These are phyloP conservation scores for Drosophila acutilabella DNA, from an alignment of 2,888 invertebrate genomes.

Conservation along the genomic window DNA sequence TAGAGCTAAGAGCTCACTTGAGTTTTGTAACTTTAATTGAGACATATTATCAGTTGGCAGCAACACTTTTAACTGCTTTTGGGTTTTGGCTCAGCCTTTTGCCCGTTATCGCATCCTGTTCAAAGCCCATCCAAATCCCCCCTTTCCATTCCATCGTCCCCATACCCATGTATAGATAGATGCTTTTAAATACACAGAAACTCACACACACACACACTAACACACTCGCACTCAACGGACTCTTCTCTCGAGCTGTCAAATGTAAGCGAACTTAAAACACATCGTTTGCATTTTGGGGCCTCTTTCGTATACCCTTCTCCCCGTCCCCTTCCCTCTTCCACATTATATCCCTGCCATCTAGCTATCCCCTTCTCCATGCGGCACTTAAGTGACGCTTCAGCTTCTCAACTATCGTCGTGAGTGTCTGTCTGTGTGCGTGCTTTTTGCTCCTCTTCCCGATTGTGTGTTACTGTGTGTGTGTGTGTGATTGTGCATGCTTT, in stretches of 20 bases:
- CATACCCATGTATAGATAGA: conserved; percentile 34
- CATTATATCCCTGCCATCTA: neutral
- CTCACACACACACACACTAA: conserved; percentile 55
- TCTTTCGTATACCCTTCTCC: neutral
- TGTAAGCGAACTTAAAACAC: conserved; percentile 81
- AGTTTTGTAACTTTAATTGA: conserved; percentile 70
- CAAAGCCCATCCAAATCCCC: conserved; percentile 46
- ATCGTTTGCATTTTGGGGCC: conserved; percentile 72
- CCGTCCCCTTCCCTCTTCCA: neutral
- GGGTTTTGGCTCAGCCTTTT: conserved; percentile 1
- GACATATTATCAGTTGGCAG: conserved; percentile 56
- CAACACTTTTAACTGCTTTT: conserved; percentile 57
- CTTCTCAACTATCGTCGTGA: conserved; percentile 71
- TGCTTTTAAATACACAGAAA: conserved; percentile 68
- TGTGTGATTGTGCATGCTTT: conserved; percentile 27
- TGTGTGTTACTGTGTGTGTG: conserved; percentile 4
- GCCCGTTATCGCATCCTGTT: conserved; percentile 47
- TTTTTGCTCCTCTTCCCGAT: conserved; percentile 55
- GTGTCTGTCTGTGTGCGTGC: conserved; percentile 61
- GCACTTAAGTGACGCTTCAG: conserved; percentile 79
- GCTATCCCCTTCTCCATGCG: conserved; percentile 31
- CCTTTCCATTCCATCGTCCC: neutral
- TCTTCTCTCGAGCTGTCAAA: conserved; percentile 68
- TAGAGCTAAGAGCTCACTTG: conserved; percentile 44
- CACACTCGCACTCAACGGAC: conserved; percentile 67